phyloP scores from a whole-genome alignment of 2,888 invertebrate genomes.

The Cephus pygmeus region DNA sequence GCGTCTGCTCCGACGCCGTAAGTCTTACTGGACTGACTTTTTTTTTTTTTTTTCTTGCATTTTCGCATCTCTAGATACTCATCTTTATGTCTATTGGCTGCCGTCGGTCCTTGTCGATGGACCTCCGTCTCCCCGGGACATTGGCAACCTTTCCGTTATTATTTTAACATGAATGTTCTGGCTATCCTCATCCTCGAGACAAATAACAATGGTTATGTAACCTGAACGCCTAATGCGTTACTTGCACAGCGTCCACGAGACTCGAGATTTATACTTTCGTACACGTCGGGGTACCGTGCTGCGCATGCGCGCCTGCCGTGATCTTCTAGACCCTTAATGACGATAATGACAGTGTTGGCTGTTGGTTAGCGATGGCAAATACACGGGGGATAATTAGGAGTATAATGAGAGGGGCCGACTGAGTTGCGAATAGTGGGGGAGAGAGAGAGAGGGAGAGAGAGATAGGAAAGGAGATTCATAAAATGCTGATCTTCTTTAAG shows the following conservation, averaged over 20 bases:
- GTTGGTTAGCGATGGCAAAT: background rate
- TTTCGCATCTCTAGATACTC: background rate
- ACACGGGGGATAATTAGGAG: background rate
- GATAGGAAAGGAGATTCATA: background rate
- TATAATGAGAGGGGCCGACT: background rate
- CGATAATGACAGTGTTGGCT: background rate
- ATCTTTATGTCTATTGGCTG: background rate
- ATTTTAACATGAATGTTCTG: slow-evolving; percentile 52
- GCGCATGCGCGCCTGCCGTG: background rate
- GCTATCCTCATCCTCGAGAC: slow-evolving; percentile 50
- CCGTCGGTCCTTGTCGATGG: background rate
- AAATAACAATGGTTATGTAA: slow-evolving; percentile 57
- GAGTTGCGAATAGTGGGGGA: background rate
- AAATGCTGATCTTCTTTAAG: background rate
- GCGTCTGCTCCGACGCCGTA: background rate
- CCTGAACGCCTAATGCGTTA: background rate
- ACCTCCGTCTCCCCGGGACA: slow-evolving; percentile 33
- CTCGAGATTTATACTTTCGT: slow-evolving; percentile 2
- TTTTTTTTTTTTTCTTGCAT: background rate
- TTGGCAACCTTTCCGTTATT: slow-evolving; percentile 52
- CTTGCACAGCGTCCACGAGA: background rate
- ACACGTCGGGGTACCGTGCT: background rate
- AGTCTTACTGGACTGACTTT: background rate
- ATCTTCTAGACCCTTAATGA: background rate
- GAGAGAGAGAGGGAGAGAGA: background rate